phyloP scores from a whole-genome alignment of 2,888 invertebrate species.

The Himalopsyche japonica region DNA sequence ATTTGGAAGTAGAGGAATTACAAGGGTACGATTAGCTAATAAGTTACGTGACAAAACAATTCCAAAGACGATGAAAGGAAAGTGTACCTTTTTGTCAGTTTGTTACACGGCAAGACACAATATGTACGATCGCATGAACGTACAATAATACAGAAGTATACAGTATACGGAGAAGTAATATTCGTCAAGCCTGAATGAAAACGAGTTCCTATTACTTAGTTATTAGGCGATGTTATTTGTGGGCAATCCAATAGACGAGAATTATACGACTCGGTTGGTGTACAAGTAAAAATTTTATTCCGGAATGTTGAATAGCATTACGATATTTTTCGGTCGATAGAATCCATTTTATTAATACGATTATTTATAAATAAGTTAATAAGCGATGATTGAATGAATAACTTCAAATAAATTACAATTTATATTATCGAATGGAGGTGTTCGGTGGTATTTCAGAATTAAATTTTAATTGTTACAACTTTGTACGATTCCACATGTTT shows the following conservation, averaged over 20 bases:
- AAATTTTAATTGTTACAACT: too few species aligned
- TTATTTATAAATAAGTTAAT: too few species aligned
- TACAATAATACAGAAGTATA: neutral
- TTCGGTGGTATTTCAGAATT: too few species aligned
- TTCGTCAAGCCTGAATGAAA: neutral
- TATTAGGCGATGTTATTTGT: neutral
- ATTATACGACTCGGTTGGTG: neutral
- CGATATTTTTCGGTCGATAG: neutral
- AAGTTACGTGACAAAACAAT: slow-evolving; percentile 11
- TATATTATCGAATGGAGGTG: neutral
- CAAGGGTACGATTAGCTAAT: slow-evolving; percentile 13
- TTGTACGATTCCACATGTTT: too few species aligned
- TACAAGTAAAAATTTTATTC: neutral
- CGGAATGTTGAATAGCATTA: neutral
- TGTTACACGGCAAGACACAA: neutral
- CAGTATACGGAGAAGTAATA: neutral
- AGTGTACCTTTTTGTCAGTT: neutral
- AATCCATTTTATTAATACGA: neutral
- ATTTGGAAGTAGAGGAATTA: neutral
- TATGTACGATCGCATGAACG: neutral
- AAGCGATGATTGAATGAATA: neutral
- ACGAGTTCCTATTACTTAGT: neutral
- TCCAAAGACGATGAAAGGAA: neutral
- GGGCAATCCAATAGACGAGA: neutral
- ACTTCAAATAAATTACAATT: neutral